Base-by-base conservation (phyloP, 53 echinoderm and acorn worm species). In the Holothuria scabra region DNA sequence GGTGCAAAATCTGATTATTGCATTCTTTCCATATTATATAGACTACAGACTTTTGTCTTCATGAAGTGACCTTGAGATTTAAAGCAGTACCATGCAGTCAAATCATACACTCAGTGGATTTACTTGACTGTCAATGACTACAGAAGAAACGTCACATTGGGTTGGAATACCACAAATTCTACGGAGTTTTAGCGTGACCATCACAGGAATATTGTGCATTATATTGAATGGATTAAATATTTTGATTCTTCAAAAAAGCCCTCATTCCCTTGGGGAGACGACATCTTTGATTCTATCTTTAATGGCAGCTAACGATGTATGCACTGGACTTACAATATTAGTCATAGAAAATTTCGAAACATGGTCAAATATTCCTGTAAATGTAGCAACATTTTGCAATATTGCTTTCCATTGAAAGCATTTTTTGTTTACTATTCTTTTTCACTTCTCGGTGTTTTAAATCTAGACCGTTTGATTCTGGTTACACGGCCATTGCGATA, bases 391-490 rank as follows among this genome's bases (percentile, higher is more conserved):
- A 31, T 80, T 80, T 61, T 80, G 80, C 44, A 37, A 34, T 2
- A 20, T 80, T 60, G 61, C 80, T 13, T 80, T 37, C 80, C 80
- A n/a, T 59, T 59, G 38, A 59, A 80, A 34, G 62, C 37, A 60
- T 80, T 80, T 32, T 60, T 80, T 23, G 62, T 59, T 8, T 80
- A 59, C 24, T 59, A 59, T 23, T 80, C 80, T 11, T 61, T 80
- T 4, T 80, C 60, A 28, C 61, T 80, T 20, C 31, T 80, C 16
- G 80, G 60, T 20, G 20, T 59, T 2, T 29, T 80, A 20, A 80
- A 80, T 34, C 33, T 80, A n/a, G 80, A 80, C 80, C 57, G 80
- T n/a, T 31, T 80, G 5, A 29, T 80, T 5, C 60, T 80, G 2
- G 80, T 80, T 18, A 59, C 37, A 32, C 20, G 62, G 9, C 80